A percentile compares a stretch with the other conserved stretches of the same genome.
These are phyloP conservation scores for Sitobion miscanthi DNA, from an alignment of 1,140 invertebrate species.

Conservation along the genomic window DNA sequence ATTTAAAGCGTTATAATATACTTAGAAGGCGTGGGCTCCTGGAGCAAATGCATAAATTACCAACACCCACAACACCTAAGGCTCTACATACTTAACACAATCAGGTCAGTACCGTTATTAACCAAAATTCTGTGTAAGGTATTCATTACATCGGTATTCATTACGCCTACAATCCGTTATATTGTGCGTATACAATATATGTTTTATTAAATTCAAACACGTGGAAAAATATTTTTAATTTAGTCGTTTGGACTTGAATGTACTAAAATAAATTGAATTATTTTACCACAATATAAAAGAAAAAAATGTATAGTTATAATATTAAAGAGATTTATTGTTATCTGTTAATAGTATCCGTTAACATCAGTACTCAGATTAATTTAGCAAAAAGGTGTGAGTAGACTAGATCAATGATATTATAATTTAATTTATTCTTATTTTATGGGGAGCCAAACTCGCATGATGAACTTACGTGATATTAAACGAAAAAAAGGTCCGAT, in stretches of 20 bases:
- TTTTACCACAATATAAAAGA: background rate
- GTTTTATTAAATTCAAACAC: background rate
- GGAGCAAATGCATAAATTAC: background rate
- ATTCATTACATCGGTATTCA: background rate
- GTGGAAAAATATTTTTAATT: background rate
- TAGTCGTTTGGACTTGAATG: background rate
- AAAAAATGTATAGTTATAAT: background rate
- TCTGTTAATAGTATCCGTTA: background rate
- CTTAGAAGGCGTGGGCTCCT: background rate
- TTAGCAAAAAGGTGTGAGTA: background rate
- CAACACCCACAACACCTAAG: background rate
- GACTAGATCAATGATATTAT: background rate
- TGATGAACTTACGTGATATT: background rate
- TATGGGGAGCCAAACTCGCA: background rate
- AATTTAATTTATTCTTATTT: slow-evolving; percentile 21
- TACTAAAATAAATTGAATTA: background rate
- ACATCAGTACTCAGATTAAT: background rate
- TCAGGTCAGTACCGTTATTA: background rate
- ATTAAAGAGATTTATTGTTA: background rate
- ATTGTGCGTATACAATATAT: background rate
- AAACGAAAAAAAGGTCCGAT: background rate
- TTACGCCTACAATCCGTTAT: background rate
- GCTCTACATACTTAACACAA: background rate
- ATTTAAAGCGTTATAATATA: background rate
- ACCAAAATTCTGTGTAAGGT: background rate